These are phyloP conservation scores for Bradysia coprophila DNA, from an alignment of 1,140 invertebrate genomes.

Conservation along the genomic window DNA sequence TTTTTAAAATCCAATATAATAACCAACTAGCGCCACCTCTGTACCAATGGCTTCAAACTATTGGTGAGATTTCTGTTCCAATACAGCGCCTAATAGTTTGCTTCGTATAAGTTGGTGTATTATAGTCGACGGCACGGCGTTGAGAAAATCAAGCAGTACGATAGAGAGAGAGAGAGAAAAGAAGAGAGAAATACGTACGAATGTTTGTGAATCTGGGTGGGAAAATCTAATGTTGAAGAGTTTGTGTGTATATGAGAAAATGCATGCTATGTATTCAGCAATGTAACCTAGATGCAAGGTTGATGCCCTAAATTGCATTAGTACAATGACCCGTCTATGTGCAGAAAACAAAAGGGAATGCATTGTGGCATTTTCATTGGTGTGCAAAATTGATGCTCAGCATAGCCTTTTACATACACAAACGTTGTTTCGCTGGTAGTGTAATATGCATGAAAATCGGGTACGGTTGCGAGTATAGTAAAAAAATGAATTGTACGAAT, in stretches of 20 bases:
- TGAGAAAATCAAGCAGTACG: not conserved
- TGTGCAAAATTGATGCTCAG: not conserved
- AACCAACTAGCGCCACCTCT: not conserved
- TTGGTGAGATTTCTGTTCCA: not conserved
- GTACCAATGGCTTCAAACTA: not conserved
- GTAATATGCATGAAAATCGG: no score
- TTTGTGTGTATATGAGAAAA: not conserved
- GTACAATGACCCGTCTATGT: conserved; percentile 18
- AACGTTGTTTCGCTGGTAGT: no score
- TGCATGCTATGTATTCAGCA: not conserved
- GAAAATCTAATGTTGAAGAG: no score
- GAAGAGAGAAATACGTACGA: not conserved
- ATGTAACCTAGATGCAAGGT: conserved; percentile 9
- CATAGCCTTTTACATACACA: not conserved
- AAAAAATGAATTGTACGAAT: no score
- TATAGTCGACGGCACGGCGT: not conserved
- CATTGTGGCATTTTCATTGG: no score
- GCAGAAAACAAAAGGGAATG: not conserved
- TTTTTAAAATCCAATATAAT: not conserved
- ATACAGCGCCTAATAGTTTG: not conserved
- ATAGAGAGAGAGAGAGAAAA: not conserved
- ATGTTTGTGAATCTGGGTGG: not conserved
- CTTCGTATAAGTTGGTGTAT: not conserved
- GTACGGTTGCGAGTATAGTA: no score
- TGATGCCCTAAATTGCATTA: conserved; percentile 21